Conservation (phyloP, 2,797 vertebrate species). For the Thripadectes ignobilis region DNA sequence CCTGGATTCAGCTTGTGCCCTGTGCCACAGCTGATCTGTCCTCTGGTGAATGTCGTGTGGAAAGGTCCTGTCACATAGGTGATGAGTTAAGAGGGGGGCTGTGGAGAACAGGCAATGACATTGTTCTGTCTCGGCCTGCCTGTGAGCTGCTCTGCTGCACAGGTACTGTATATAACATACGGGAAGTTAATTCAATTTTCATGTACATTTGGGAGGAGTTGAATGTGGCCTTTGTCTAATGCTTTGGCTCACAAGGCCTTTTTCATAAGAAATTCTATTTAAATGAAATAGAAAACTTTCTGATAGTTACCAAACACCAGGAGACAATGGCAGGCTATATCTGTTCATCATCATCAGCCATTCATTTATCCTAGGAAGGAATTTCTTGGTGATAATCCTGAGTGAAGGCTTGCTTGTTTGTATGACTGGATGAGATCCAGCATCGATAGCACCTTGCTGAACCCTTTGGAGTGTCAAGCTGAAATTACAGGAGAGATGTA, state of each 20-base stretch:
- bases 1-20: background rate
- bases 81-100: background rate
- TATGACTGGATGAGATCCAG: slow-evolving; percentile 54
- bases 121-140: background rate
- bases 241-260: slow-evolving; percentile 58
- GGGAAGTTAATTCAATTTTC: slow-evolving; percentile 29
- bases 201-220: slow-evolving; percentile 40
- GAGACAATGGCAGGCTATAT: slow-evolving; percentile 53
- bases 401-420: slow-evolving; percentile 52
- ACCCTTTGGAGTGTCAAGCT: slow-evolving; percentile 37
- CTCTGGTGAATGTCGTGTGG: background rate
- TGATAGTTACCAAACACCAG: slow-evolving; percentile 56
- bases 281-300: slow-evolving; percentile 61
- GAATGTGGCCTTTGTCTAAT: slow-evolving; percentile 69
- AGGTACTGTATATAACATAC: slow-evolving; percentile 34
- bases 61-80: background rate
- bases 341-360: slow-evolving; percentile 26
- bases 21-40: background rate
- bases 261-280: slow-evolving; percentile 65
- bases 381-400: slow-evolving; percentile 65
- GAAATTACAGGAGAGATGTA: background rate
- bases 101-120: background rate
- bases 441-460: slow-evolving; percentile 39
- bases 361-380: slow-evolving; percentile 49
- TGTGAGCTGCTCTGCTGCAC: background rate